Conservation (phyloP, 2,797 vertebrate genomes). For the Mionectes olivaceus region DNA sequence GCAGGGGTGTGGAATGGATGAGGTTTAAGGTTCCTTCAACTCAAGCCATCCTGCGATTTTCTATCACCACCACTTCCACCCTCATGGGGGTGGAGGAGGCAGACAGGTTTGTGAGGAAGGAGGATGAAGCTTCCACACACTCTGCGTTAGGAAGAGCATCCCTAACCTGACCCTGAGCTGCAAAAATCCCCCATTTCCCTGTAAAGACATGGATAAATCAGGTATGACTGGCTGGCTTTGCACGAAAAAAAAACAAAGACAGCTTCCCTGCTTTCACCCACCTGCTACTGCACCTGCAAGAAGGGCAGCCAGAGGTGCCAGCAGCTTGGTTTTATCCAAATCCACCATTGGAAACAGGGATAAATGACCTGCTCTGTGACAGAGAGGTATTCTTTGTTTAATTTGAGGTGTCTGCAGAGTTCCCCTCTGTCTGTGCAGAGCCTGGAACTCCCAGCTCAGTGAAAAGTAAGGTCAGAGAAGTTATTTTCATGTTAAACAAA, state of each 20-base stretch:
- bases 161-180: background rate
- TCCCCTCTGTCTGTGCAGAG: background rate
- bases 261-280: background rate
- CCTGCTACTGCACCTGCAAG: background rate
- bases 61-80: background rate
- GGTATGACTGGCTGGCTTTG: background rate
- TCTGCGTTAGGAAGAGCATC: background rate
- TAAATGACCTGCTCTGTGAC: background rate
- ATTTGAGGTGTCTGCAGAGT: background rate
- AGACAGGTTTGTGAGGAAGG: background rate
- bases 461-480: background rate
- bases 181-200: background rate
- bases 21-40: background rate
- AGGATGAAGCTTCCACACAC: background rate
- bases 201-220: rapidly evolving
- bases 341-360: background rate
- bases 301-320: constrained; percentile 10
- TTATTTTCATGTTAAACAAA: background rate
- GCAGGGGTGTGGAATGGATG: background rate
- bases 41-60: background rate
- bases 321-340: background rate
- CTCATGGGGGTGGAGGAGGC: background rate
- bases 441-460: background rate
- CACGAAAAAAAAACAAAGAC: background rate
- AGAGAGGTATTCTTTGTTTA: background rate